Conservation (phyloP, 2,888 invertebrate genomes). For the Pseudococcus viburni region DNA sequence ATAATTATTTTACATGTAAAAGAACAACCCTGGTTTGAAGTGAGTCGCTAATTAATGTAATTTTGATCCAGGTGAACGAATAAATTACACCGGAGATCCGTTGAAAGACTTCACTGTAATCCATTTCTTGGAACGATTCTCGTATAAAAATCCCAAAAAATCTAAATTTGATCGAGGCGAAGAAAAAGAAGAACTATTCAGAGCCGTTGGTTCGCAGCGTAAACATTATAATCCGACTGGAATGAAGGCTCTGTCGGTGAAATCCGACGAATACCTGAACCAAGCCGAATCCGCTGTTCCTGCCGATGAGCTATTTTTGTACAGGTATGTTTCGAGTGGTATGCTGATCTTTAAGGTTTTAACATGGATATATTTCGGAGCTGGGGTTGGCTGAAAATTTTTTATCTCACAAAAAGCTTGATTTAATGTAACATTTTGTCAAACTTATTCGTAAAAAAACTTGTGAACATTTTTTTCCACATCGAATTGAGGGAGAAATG, state of each 20-base stretch:
- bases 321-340: constrained; percentile 74
- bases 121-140: constrained; percentile 94
- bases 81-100: constrained; percentile 89
- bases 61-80: constrained; percentile 59
- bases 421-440: too few species aligned
- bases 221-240: constrained; percentile 79
- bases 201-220: constrained; percentile 65
- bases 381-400: too few species aligned
- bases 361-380: too few species aligned
- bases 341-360: too few species aligned
- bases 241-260: constrained; percentile 80
- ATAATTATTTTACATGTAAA: too few species aligned
- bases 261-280: constrained; percentile 80
- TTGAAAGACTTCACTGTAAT: constrained; percentile 92
- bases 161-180: constrained; percentile 73
- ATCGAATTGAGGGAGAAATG: too few species aligned
- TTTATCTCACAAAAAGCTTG: too few species aligned
- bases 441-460: too few species aligned
- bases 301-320: constrained; percentile 90
- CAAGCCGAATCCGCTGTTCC: constrained; percentile 83
- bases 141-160: constrained; percentile 93
- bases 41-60: neutral
- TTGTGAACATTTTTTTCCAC: too few species aligned
- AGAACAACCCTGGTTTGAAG: too few species aligned
- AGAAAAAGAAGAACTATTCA: constrained; percentile 68